Evolutionary conservation across 2,888 invertebrate species (phyloP), one percentile per base, ranked within the genome.

Genomic region (Leuctra nigra): DNA sequence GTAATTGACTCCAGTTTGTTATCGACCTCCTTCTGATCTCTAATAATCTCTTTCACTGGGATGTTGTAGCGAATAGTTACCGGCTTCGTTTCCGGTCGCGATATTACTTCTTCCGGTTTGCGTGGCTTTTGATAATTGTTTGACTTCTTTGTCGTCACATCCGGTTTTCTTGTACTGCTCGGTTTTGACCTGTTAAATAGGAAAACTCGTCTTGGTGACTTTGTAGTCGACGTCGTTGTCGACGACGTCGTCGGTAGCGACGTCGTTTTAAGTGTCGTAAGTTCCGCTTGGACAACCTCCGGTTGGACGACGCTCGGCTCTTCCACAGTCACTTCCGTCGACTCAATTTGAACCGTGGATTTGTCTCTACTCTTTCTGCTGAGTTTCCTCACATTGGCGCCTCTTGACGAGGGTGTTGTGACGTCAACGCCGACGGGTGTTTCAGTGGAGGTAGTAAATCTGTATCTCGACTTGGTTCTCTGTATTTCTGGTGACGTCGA

Each of bases 281-380:
- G 4, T 4, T 16, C 2, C 11, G 11, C 18, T 11, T 6, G 9
- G 18, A 6, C 11, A 3, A 35, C 33, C n/a, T 50, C 20, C n/a
- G 16, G 16, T 6, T 16, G 7, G 6, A 20, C 33, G 4, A 11
- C 35, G n/a, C 6, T 20, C 4, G 29, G 33, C 18, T 2, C 33
- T 4, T 18, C 35, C 6, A n/a, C 24, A 3, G 11, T 11, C 2
- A 24, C 25, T 23, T 11, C 24, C n/a, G 4, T 9, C 4, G 20
- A 22, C 44, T 3, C 20, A n/a, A n/a, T 6, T 22, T 16, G 16
- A 11, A 35, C 20, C 16, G 50, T 50, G 11, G 50, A 9, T 29
- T 50, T 50, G 22, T 50, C 33, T n/a, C 50, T 16, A 7, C 50
- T 33, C 11, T 50, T 50, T 22, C 50, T 50, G 33, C 50, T 50